Evolutionary conservation across 2,113 vertebrate genomes (phyloP).

Genomic region (Pholis gunnellus): DNA sequence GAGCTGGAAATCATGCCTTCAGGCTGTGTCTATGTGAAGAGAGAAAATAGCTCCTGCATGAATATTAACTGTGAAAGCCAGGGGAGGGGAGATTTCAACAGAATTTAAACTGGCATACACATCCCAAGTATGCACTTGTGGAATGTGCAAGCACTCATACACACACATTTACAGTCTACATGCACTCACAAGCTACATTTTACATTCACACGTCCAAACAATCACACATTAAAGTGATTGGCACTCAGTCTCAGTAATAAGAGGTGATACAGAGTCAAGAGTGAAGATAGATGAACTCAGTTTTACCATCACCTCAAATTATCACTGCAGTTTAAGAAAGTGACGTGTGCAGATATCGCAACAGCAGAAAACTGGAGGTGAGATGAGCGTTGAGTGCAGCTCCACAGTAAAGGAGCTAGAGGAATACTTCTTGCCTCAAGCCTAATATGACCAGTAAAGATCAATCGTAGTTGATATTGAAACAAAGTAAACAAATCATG

Average conservation of each 20-base stretch:
- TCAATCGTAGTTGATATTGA: background rate
- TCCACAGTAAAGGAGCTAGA: background rate
- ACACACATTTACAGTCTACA: slow-evolving; percentile 30
- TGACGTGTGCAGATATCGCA: slow-evolving; percentile 3
- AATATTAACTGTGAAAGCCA: slow-evolving; percentile 69
- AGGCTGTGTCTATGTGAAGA: slow-evolving; percentile 68
- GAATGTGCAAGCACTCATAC: slow-evolving; percentile 56
- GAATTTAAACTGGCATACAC: slow-evolving; percentile 64
- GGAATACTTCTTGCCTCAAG: background rate
- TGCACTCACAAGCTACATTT: slow-evolving; percentile 36
- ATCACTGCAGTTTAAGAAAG: slow-evolving; percentile 5
- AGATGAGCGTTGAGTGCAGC: slow-evolving; percentile 1
- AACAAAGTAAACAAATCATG: background rate
- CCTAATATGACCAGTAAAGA: background rate
- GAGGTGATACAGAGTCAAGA: background rate
- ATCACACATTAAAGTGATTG: slow-evolving; percentile 25
- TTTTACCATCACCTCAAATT: slow-evolving; percentile 3
- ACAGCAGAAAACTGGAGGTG: slow-evolving; percentile 22
- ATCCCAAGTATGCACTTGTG: slow-evolving; percentile 68
- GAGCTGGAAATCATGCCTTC: slow-evolving; percentile 74
- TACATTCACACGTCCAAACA: background rate
- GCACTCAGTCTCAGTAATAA: too few species aligned
- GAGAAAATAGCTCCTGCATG: slow-evolving; percentile 71
- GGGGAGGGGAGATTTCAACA: slow-evolving; percentile 56
- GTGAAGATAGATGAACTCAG: background rate